A percentile compares a stretch with the other conserved stretches of the same genome.
These are phyloP conservation scores for Xestia rhomboidea DNA, from an alignment of 2,888 invertebrate genomes.

Conservation along the genomic window DNA sequence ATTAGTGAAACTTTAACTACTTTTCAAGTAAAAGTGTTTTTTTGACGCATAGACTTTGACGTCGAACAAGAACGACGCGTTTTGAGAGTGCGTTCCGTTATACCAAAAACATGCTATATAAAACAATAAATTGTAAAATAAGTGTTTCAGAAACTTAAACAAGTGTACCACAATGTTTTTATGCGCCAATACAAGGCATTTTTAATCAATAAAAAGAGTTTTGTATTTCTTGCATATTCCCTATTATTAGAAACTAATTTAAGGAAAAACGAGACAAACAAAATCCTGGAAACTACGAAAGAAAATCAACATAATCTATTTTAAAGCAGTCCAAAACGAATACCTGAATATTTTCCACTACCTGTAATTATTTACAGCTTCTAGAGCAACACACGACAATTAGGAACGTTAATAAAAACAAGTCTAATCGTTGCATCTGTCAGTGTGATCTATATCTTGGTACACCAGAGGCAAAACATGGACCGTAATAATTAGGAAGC, in stretches of 20 bases:
- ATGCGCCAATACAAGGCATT: too few species aligned
- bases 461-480: slow-evolving; percentile 60
- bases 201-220: too few species aligned
- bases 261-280: neutral
- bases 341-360: slow-evolving; percentile 5
- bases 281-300: neutral
- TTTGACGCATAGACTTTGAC: too few species aligned
- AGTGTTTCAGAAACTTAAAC: too few species aligned
- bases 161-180: too few species aligned
- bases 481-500: slow-evolving; percentile 62
- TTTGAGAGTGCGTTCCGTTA: too few species aligned
- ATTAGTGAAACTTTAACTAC: too few species aligned
- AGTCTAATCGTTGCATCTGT: slow-evolving; percentile 61
- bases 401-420: slow-evolving; percentile 61
- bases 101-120: too few species aligned
- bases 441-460: slow-evolving; percentile 68
- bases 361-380: slow-evolving; percentile 4
- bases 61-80: too few species aligned
- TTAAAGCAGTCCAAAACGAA: slow-evolving; percentile 7
- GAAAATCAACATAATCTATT: neutral
- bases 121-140: too few species aligned
- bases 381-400: slow-evolving; percentile 48
- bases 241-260: neutral
- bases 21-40: too few species aligned
- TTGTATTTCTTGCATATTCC: too few species aligned